These are phyloP conservation scores for Hyla sarda DNA, from an alignment of 2,113 vertebrate species.

Conservation along the genomic window DNA sequence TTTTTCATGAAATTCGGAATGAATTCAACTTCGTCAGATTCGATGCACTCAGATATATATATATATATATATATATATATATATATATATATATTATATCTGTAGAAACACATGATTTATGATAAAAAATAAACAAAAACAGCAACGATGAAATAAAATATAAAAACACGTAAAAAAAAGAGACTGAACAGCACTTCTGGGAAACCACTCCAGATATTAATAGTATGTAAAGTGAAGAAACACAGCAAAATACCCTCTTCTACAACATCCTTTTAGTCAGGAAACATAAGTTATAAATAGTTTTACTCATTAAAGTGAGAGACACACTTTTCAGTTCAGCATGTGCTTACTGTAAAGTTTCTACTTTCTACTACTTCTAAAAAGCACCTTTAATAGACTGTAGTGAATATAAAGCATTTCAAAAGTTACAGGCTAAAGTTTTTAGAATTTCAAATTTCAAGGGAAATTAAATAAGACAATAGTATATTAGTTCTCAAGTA, in stretches of 20 bases:
- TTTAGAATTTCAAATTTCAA: not conserved
- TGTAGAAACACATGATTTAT: too few relatives aligned
- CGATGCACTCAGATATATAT: too few relatives aligned
- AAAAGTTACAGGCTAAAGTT: not conserved
- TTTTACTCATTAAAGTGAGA: not conserved
- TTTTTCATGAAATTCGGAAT: too few relatives aligned
- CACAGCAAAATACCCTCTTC: conserved; percentile 3
- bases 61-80: too few relatives aligned
- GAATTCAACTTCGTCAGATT: too few relatives aligned
- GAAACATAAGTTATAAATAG: conserved; percentile 18
- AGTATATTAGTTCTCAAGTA: not conserved
- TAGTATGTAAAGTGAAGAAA: conserved; percentile 9
- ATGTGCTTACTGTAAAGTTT: not conserved
- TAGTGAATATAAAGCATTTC: not conserved
- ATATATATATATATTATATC: too few relatives aligned
- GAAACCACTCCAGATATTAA: conserved; percentile 19
- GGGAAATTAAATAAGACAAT: not conserved
- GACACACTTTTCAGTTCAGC: not conserved
- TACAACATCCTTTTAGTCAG: not conserved
- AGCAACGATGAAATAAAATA: not conserved
- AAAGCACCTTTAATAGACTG: not conserved
- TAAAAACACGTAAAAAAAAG: not conserved
- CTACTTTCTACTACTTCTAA: not conserved
- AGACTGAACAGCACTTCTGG: not conserved
- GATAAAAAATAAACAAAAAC: too few relatives aligned